Percentiles rank a stretch among this genome's conserved stretches.
These are phyloP conservation scores for Trachymyrmex cornetzi DNA, from an alignment of 1,140 invertebrate species.

Conservation along the genomic window DNA sequence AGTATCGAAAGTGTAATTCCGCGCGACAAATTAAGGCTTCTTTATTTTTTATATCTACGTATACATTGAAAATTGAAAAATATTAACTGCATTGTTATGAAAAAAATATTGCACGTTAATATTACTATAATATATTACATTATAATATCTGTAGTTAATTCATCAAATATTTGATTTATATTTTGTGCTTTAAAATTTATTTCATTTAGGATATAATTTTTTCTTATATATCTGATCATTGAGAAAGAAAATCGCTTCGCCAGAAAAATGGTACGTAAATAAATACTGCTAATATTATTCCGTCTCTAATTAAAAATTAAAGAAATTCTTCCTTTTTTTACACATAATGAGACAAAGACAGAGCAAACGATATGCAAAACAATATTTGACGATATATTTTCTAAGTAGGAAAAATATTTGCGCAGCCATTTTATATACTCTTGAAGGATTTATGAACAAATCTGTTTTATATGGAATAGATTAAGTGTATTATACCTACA, in stretches of 20 bases:
- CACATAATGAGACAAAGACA: neutral
- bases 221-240: neutral
- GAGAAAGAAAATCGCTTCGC: neutral
- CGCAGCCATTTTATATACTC: neutral
- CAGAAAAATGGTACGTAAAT: neutral
- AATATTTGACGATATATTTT: neutral
- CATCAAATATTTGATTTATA: neutral
- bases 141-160: neutral
- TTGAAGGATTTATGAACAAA: neutral
- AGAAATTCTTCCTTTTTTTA: neutral
- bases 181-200: conserved; percentile 6
- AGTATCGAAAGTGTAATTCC: neutral
- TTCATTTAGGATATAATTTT: neutral
- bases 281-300: neutral
- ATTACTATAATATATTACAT: neutral
- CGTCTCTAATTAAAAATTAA: neutral
- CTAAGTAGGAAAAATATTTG: neutral
- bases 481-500: neutral
- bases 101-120: neutral
- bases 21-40: conserved; percentile 2
- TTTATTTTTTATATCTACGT: neutral
- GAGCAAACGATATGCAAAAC: neutral
- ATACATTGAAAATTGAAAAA: neutral
- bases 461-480: neutral
- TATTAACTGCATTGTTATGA: neutral